These are phyloP conservation scores for Carposina sasakii DNA, from an alignment of 1,140 invertebrate genomes.

Conservation along the genomic window DNA sequence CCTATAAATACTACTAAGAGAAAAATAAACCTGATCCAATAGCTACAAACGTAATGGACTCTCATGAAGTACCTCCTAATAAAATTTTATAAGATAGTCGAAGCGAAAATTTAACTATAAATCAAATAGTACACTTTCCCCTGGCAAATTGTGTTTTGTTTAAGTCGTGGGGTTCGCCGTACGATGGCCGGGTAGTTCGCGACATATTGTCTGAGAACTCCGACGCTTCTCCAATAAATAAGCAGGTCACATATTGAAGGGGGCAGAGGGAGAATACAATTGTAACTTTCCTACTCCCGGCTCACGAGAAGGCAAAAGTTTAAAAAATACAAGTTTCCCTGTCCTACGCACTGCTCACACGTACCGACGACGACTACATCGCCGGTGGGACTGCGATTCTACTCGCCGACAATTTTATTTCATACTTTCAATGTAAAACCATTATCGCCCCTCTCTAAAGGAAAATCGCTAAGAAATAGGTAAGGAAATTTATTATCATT, in stretches of 20 bases:
- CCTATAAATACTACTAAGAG: too few species aligned
- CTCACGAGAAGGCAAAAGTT: constrained; percentile 65
- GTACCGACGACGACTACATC: constrained; percentile 48
- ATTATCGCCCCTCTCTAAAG: too few species aligned
- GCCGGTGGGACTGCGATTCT: constrained; percentile 6
- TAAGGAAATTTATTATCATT: constrained; percentile 27
- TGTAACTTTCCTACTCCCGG: constrained; percentile 64
- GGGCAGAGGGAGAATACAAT: constrained; percentile 67
- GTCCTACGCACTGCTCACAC: constrained; percentile 33
- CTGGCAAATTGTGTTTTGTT: constrained; percentile 56
- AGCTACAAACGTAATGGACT: not conserved
- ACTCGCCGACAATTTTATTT: not conserved
- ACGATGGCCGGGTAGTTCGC: constrained; percentile 48
- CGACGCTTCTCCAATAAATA: constrained; percentile 69
- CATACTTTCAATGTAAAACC: too few species aligned
- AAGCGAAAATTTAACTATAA: constrained; percentile 34
- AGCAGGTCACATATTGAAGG: constrained; percentile 72
- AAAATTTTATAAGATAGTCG: constrained; percentile 7
- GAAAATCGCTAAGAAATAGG: too few species aligned
- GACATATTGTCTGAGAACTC: constrained; percentile 68
- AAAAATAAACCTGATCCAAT: too few species aligned
- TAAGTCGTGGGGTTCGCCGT: constrained; percentile 44
- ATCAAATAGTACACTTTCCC: constrained; percentile 49
- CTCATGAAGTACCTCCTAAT: too few species aligned
- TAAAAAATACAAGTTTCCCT: constrained; percentile 69